These are phyloP conservation scores for Drosophila ercepeae DNA, from an alignment of 1,140 invertebrate species.

Conservation along the genomic window DNA sequence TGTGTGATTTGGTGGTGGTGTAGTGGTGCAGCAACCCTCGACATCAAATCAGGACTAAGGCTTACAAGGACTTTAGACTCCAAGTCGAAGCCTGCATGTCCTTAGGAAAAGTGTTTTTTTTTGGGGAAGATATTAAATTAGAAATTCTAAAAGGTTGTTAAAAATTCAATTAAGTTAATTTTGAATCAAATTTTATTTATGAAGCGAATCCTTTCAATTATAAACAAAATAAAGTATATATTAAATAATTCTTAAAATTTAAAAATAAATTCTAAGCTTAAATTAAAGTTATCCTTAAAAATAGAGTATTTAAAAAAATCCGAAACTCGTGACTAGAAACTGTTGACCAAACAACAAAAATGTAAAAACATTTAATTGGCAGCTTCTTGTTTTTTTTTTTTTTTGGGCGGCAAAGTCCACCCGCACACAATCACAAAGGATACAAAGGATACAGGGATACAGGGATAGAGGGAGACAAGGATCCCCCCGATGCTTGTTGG, in stretches of 20 bases:
- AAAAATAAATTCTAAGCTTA: too few relatives aligned
- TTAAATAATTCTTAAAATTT: too few relatives aligned
- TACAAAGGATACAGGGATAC: not conserved
- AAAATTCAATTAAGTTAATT: too few relatives aligned
- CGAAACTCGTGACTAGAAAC: conserved; percentile 34
- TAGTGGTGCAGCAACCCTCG: conserved; percentile 26
- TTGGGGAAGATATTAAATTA: too few relatives aligned
- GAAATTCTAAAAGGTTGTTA: not conserved
- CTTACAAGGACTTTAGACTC: too few relatives aligned
- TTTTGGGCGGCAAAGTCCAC: conserved; percentile 5
- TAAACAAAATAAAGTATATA: too few relatives aligned
- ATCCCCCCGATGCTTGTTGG: conserved; percentile 56
- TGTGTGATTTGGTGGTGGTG: conserved; percentile 47
- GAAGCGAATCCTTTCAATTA: too few relatives aligned
- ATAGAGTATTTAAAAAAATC: conserved; percentile 1
- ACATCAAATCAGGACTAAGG: not conserved
- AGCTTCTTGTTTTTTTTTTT: conserved; percentile 23
- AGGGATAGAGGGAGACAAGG: not conserved
- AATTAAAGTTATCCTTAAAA: too few relatives aligned
- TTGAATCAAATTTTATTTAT: too few relatives aligned
- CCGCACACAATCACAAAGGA: conserved; percentile 6
- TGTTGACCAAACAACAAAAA: conserved; percentile 67
- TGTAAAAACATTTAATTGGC: conserved; percentile 73
- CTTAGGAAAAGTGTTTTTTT: too few relatives aligned
- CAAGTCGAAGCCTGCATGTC: conserved; percentile 7